phyloP scores from a whole-genome alignment of 92 coral and sea anemone species.

The Palythoa grandiflora region DNA sequence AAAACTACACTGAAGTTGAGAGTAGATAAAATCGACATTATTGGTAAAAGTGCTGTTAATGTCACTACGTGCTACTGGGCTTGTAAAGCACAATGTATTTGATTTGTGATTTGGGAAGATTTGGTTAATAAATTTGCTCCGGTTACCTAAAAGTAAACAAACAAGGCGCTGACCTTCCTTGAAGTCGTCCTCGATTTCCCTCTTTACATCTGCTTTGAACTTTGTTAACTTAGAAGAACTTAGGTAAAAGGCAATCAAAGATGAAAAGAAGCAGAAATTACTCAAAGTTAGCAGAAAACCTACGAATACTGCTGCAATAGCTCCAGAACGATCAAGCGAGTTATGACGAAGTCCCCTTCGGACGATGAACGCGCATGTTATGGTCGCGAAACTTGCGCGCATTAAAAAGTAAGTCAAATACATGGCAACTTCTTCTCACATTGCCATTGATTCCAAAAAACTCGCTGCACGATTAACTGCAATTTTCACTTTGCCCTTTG shows the following conservation, averaged over 20 bases:
- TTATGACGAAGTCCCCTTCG: constrained; percentile 80
- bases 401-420: constrained; percentile 52
- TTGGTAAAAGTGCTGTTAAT: too few species aligned
- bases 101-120: too few species aligned
- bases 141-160: not conserved
- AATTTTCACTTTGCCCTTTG: not conserved
- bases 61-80: too few species aligned
- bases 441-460: not conserved
- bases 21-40: too few species aligned
- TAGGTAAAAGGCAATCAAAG: constrained; percentile 79
- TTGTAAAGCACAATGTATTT: too few species aligned
- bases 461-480: too few species aligned
- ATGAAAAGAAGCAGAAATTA: constrained; percentile 90
- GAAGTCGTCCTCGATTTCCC: constrained; percentile 91
- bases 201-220: constrained; percentile 86
- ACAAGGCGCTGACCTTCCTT: constrained; percentile 83
- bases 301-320: constrained; percentile 85
- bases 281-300: constrained; percentile 88
- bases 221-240: constrained; percentile 90
- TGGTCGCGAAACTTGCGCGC: constrained; percentile 75
- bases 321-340: constrained; percentile 86
- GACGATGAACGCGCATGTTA: constrained; percentile 70
- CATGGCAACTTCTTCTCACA: constrained; percentile 39
- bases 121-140: not conserved
- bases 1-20: too few species aligned